A percentile compares a stretch with the other conserved stretches of the same genome.
These are phyloP conservation scores for Arge pagana DNA, from an alignment of 2,888 invertebrate genomes.

Conservation along the genomic window DNA sequence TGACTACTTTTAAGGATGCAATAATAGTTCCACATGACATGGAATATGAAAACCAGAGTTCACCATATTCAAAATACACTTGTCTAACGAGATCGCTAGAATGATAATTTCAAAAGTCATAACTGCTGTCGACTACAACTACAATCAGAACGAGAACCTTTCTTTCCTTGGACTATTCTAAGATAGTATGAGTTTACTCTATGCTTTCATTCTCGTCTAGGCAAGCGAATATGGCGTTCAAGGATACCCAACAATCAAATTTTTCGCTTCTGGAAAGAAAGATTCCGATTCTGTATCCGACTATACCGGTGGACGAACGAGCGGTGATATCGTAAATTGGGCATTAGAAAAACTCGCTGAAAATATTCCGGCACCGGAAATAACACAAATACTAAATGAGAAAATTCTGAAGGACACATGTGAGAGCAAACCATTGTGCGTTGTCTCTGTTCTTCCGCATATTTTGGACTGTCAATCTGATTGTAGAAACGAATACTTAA, in stretches of 20 bases:
- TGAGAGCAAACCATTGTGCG: conserved; percentile 85
- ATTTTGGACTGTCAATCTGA: conserved; percentile 94
- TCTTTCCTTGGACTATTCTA: not conserved
- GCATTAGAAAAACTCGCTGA: conserved; percentile 84
- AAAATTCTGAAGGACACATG: conserved; percentile 75
- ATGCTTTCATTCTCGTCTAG: conserved; percentile 29
- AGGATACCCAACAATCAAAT: conserved; percentile 97
- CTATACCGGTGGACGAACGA: conserved; percentile 91
- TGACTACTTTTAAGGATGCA: too few relatives aligned
- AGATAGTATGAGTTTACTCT: not conserved
- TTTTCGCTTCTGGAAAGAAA: conserved; percentile 80
- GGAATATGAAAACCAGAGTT: too few relatives aligned
- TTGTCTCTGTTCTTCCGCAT: conserved; percentile 90
- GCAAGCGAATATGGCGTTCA: conserved; percentile 84
- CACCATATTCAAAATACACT: too few relatives aligned
- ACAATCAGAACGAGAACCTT: too few relatives aligned
- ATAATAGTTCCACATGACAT: too few relatives aligned
- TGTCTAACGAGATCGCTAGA: too few relatives aligned
- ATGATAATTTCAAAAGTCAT: too few relatives aligned
- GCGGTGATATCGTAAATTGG: conserved; percentile 88
- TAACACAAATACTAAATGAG: conserved; percentile 70
- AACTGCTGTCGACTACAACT: too few relatives aligned
- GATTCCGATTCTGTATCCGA: conserved; percentile 72
- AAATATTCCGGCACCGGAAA: conserved; percentile 88
- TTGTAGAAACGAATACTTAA: conserved; percentile 87